Base-by-base conservation (phyloP, 2,888 invertebrate species). In the Corbicula japonica region DNA sequence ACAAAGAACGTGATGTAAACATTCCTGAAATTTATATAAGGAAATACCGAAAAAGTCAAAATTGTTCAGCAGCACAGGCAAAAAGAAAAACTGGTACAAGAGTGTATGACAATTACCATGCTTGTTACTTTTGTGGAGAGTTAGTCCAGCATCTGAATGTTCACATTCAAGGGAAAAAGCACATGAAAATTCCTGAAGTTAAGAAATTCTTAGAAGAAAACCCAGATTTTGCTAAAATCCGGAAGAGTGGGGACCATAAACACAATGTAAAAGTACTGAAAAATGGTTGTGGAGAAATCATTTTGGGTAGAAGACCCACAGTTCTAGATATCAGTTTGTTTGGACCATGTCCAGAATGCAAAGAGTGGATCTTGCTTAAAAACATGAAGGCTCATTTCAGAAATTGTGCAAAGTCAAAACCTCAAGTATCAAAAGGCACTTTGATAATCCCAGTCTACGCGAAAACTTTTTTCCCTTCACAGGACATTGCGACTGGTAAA, bases 261-360 rank as follows among this genome's bases (percentile, higher is more conserved):
- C 65, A 76, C 34, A 76, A 76, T 34, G 34, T 26, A 10, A 58
- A 50, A 18, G 61, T 68, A 0, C 6, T 77, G 8, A 50, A 61
- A n/a, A 30, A 61, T 23, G 68, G 54, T 35, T 21, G n/a, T 21
- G 66, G 71, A 3, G 66, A 77, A 35, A 21, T 77, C 3, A 48
- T 77, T 5, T 21, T 72, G 6, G 28, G 46, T 18, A 60, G 72
- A 30, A 69, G 70, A 69, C 69, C 69, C 30, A 26, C 52, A 21
- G 5, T 48, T 15, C 41, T 75, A 21, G 69, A 70, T 41, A 46
- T 70, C 18, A 50, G 15, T n/a, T 18, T 68, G 38, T 75, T 58
- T 71, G 76, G 76, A 15, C 80, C 75, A 1, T 71, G 76, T 32
- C 65, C 58, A 21, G 18, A 68, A 1, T 80, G 80, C 48, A 50